A percentile compares a stretch with the other conserved stretches of the same genome.
These are phyloP conservation scores for Strix aluco DNA, from an alignment of 2,113 vertebrate species.

Conservation along the genomic window DNA sequence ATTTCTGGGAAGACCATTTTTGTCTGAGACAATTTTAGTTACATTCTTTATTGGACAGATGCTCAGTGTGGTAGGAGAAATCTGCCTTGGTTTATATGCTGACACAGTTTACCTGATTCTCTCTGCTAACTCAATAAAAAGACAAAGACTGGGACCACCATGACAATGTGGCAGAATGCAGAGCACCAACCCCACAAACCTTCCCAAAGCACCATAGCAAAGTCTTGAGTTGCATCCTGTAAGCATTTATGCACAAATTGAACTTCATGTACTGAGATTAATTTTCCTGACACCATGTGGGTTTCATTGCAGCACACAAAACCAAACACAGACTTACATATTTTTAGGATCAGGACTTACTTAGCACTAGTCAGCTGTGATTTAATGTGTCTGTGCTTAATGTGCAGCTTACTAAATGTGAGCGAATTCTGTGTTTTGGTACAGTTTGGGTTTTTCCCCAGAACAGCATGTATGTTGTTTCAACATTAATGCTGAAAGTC, in stretches of 20 bases:
- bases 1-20: neutral
- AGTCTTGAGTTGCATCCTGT: neutral
- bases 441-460: neutral
- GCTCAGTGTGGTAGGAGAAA: neutral
- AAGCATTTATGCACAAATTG: neutral
- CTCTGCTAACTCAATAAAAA: neutral
- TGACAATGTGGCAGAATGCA: neutral
- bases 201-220: neutral
- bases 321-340: neutral
- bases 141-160: neutral
- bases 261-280: slow-evolving; percentile 6
- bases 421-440: neutral
- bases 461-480: neutral
- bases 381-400: neutral
- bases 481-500: neutral
- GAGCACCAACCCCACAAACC: neutral
- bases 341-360: slow-evolving; percentile 25
- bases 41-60: neutral
- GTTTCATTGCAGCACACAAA: slow-evolving; percentile 24
- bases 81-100: neutral
- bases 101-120: neutral
- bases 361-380: neutral
- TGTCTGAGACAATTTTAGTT: neutral
- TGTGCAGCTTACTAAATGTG: neutral
- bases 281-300: neutral